These are phyloP conservation scores for Cotesia chilonis DNA, from an alignment of 1,140 invertebrate genomes.

Conservation along the genomic window DNA sequence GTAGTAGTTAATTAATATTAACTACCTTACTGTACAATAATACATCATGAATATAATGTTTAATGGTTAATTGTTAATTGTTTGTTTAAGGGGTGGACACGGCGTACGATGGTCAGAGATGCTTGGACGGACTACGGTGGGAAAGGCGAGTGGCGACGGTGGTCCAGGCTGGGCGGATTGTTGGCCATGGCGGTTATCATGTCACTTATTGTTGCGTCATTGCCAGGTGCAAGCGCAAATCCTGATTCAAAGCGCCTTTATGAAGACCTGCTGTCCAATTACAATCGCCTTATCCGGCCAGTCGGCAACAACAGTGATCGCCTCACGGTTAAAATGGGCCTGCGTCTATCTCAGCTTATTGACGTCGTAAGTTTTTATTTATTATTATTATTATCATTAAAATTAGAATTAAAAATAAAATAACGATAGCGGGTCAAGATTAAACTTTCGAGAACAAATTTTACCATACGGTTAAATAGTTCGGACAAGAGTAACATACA, in stretches of 20 bases:
- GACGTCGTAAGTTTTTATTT: slow-evolving; percentile 87
- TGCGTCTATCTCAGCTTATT: slow-evolving; percentile 95
- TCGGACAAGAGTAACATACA: too few relatives aligned
- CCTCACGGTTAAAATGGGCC: slow-evolving; percentile 95
- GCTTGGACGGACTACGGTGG: slow-evolving; percentile 64
- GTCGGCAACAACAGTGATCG: slow-evolving; percentile 96
- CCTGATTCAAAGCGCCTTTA: slow-evolving; percentile 93
- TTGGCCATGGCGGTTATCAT: slow-evolving; percentile 70
- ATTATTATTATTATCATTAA: too few relatives aligned
- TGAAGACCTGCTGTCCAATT: slow-evolving; percentile 94
- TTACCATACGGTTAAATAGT: too few relatives aligned
- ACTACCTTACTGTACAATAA: too few relatives aligned
- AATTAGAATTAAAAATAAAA: too few relatives aligned
- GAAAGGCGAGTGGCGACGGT: slow-evolving; percentile 74
- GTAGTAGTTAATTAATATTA: not conserved
- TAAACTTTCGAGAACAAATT: too few relatives aligned
- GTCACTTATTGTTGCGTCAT: slow-evolving; percentile 67
- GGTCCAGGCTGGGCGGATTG: slow-evolving; percentile 68
- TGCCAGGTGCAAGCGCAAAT: slow-evolving; percentile 72
- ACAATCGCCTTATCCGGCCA: slow-evolving; percentile 96
- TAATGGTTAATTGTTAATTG: slow-evolving; percentile 41
- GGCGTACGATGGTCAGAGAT: slow-evolving; percentile 78
- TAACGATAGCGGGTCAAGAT: too few relatives aligned
- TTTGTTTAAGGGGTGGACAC: slow-evolving; percentile 76
- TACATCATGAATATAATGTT: too few relatives aligned